These are phyloP conservation scores for Dexiosoma caninum DNA, from an alignment of 2,888 invertebrate genomes.

Conservation along the genomic window DNA sequence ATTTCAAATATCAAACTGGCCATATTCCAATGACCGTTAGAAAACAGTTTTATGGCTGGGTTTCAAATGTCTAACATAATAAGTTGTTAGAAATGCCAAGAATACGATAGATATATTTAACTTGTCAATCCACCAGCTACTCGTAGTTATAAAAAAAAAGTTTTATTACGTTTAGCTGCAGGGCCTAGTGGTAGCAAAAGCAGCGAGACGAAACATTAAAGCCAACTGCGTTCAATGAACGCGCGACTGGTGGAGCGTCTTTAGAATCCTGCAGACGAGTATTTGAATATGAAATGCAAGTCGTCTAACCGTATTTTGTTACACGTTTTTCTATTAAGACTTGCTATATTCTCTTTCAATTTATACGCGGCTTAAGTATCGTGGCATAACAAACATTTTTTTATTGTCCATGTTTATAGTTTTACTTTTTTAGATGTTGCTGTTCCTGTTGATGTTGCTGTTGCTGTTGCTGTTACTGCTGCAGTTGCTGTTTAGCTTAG, in stretches of 20 bases:
- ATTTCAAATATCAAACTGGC: slow-evolving; percentile 8
- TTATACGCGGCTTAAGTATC: slow-evolving; percentile 1
- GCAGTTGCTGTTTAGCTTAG: not conserved
- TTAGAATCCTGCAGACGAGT: not conserved
- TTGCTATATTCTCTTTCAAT: slow-evolving; percentile 13
- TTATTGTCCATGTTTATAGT: slow-evolving; percentile 32
- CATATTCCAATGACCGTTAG: slow-evolving; percentile 30
- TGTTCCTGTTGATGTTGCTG: not conserved
- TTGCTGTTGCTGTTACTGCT: slow-evolving; percentile 6
- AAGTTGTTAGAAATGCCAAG: not conserved
- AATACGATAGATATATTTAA: not conserved
- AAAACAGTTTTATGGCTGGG: slow-evolving; percentile 23
- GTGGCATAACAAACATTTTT: slow-evolving; percentile 14
- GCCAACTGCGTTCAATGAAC: not conserved
- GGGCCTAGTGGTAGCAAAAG: not conserved
- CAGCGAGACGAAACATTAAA: not conserved
- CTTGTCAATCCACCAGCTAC: slow-evolving; percentile 8
- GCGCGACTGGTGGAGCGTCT: not conserved
- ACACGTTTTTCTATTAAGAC: not conserved
- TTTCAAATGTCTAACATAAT: slow-evolving; percentile 16
- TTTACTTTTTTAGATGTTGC: not conserved
- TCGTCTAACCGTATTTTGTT: slow-evolving; percentile 24
- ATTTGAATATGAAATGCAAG: slow-evolving; percentile 26
- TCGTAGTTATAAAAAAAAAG: too few species aligned
- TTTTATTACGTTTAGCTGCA: not conserved